Base-by-base conservation (phyloP, 2,113 vertebrate genomes). In the Oreochromis niloticus region DNA sequence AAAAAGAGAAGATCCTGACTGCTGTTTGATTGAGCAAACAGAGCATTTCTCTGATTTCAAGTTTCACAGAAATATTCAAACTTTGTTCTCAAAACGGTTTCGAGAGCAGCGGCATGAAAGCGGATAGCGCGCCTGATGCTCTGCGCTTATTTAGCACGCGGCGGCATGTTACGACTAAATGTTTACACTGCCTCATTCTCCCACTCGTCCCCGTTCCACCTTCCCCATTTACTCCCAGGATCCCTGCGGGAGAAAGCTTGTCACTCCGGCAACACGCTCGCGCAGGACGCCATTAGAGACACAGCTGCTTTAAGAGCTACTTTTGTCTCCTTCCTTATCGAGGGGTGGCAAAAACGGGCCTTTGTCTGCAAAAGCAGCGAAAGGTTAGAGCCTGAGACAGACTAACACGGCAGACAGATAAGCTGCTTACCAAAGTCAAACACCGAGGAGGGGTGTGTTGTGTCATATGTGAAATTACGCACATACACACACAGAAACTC, bases 351-450 rank as follows among this genome's bases (percentile, higher is more conserved):
- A 91, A 94, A 94, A 88, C 86, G 88, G 80, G 48, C 80, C 89
- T 95, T 95, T 95, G 94, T 95, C 94, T 95, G 87, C 81, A 55
- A 80, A 87, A 84, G 82, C 87, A 88, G 92, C 87, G 32, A 95
- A 96, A 96, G 95, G 95, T 96, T 95, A 91, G 87, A 88, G 93
- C 87, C 89, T 66, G 88, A 94, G 92, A 93, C 93, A 90, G 91
- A 86, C 84, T 32, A 84, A 88, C 93, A 85, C 86, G 80, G 32
- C 92, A 93, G 95, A 96, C 91, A 90, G 94, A 88, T 92, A 94
- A 95, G 93, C 94, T 91, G 94, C 94, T 96, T 96, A 96, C 87
- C 82, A 87, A 93, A 94, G 91, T 95, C 95, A 95, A 96, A 96
- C 89, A 92, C 87, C 16, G 57, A 92, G 93, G 86, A 94, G 92